phyloP scores from a whole-genome alignment of 2,888 invertebrate genomes.

The Epinotia bilunana region DNA sequence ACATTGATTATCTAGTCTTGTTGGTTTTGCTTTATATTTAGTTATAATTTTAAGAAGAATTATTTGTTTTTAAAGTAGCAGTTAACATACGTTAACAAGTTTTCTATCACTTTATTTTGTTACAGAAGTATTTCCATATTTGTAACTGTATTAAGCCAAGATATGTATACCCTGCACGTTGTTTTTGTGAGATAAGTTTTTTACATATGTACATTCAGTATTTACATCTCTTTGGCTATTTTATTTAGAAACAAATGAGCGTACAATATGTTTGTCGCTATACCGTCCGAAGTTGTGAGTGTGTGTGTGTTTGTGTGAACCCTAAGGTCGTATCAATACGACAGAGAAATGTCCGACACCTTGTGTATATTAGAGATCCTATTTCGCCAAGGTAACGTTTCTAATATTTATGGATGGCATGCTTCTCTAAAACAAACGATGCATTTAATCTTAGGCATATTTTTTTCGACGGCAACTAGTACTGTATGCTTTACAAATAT shows the following conservation, averaged over 20 bases:
- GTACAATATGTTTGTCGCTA: slow-evolving; percentile 53
- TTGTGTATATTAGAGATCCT: slow-evolving; percentile 9
- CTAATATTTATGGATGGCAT: slow-evolving; percentile 26
- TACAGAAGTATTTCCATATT: slow-evolving; percentile 7
- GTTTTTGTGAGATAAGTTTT: slow-evolving; percentile 2
- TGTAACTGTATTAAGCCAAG: slow-evolving; percentile 9
- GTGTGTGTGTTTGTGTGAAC: slow-evolving; percentile 50
- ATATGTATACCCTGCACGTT: slow-evolving; percentile 1
- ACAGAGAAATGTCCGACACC: slow-evolving; percentile 20
- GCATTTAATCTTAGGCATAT: slow-evolving; percentile 13
- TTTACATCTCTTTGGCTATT: slow-evolving; percentile 33
- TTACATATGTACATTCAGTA: slow-evolving; percentile 21
- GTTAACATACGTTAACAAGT: slow-evolving; percentile 11
- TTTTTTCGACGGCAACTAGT: slow-evolving; percentile 20
- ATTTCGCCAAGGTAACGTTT: slow-evolving; percentile 25
- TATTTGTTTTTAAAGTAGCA: not conserved
- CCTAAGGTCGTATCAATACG: slow-evolving; percentile 38
- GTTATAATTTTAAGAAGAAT: not conserved
- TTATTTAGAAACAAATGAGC: slow-evolving; percentile 43
- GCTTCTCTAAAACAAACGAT: slow-evolving; percentile 24
- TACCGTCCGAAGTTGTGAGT: slow-evolving; percentile 62
- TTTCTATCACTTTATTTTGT: slow-evolving; percentile 1
- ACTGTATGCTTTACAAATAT: slow-evolving; percentile 22
- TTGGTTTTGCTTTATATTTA: not conserved
- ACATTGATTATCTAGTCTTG: not conserved